Base-by-base conservation (phyloP, 2,888 invertebrate genomes). In the Endotricha flammealis region DNA sequence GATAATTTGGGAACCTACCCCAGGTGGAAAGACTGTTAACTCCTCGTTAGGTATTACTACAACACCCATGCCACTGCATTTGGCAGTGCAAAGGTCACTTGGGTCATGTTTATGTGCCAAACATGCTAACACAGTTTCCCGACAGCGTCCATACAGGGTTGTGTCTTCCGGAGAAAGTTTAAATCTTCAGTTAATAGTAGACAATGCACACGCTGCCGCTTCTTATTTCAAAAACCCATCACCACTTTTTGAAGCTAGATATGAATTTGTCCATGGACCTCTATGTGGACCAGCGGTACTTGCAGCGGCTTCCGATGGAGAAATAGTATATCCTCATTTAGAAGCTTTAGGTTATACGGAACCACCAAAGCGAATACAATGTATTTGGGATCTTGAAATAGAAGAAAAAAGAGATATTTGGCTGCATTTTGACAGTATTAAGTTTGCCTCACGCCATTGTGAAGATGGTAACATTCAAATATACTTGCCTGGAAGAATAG, bases 191-290 rank as follows among this genome's bases (percentile, higher is more conserved):
- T 87, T 96, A 49, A 91, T 94, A 24, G 91, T 96, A 0, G 95
- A 96, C 57, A 93, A 93, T 8, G 92, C 93, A 8, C 95, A 95
- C 58, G 94, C 95, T 2, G 94, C 95, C 1, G 90, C 93, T 0
- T 95, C 93, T 34, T 96, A 96, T 71, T 96, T 96, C 78, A 96
- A 96, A 68, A 94, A 95, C 58, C 90, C 92, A 2, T 90, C 91
- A 20, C 93, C 96, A 0, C 85, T 96, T 3, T 96, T 96, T 63
- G 93, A 95, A 70, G 96, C 96, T 0, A 89, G 90, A 3, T 97
- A 95, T 65, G 95, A 95, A 65, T 96, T 96, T 61, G 94, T 95
- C 1, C 96, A 96, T 54, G 95, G 95, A 1, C 95, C 95, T 0
- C 80, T 95, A 1, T 96, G 96, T 63, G 96, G 96, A 0, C 95